Evolutionary conservation across 2,797 vertebrate species (phyloP), one percentile per base, ranked within the genome.

Genomic region (Hippoglossus hippoglossus): DNA sequence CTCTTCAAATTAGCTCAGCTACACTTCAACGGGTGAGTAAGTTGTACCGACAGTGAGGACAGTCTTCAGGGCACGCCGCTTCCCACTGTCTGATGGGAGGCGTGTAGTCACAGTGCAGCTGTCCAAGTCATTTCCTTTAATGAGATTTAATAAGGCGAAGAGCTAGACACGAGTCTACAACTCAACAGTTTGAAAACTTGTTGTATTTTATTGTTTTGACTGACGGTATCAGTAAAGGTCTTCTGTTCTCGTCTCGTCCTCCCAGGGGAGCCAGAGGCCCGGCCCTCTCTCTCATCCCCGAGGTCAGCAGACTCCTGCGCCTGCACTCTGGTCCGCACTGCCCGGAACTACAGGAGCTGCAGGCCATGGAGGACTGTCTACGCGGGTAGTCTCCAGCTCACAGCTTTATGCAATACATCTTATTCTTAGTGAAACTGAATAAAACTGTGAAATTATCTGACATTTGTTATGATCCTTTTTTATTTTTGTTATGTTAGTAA

Each of bases 1-100:
- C 96, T 98, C 80, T 97, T 97, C 93, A 99, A 99, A 88, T 87
- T 99, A 89, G 94, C 96, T 71, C 97, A 99, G 81, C 87, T 99
- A 28, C 94, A 97, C 84, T 99, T 99, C 89, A 99, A 97, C n/a
- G 96, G 97, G 98, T 99, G 56, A 85, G 85, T 49, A 53, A 63
- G 55, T 56, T 49, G 2, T 2, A 53, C 13, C 49, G 19, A 31
- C 19, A 59, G 46, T 2, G 8, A 22, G 19, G 5, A 18, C 36
- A 5, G 21, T 6, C 8, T 53, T 46, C 31, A 36, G 15, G 66
- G 34, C n/a, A 1, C 36, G 19, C 9, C 51, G 12, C 57, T 60
- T 55, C 39, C 36, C 2, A 47, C 3, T 24, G 55, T 65, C 22
- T 70, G 26, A 22, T 54, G 2, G 39, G 54, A 53, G 51, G 34